Base-by-base conservation (phyloP, 2,113 vertebrate species). In the Opisthocomus hoazin region DNA sequence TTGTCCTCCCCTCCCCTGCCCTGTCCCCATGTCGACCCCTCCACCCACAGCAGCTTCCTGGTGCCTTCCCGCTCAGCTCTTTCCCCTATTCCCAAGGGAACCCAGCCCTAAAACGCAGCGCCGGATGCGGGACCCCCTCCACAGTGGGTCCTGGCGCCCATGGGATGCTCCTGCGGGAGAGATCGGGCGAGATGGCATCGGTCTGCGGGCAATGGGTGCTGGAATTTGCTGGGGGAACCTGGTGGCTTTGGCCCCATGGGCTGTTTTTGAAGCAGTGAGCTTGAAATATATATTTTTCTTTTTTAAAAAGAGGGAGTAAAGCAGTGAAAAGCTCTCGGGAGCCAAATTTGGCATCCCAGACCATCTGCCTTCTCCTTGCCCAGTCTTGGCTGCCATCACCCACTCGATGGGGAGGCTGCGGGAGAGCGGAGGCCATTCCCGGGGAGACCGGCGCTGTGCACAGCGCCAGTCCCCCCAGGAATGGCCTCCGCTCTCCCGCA, bases 121-220 rank as follows among this genome's bases (percentile, higher is more conserved):
- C 60, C 46, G 71, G 51, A 14, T 0, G 3, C 2, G 0, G 45
- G 22, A 41, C 13, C 13, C 43, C 13, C 29, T 51, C 58, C 0
- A 0, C 0, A 0, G 60, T 21, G 66, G 77, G 32, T 60, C 21
- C 21, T 5, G 39, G 11, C 1, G 1, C 56, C 43, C 61, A 1
- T 0, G 24, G 71, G 75, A 20, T 12, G 63, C 15, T 65, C 30
- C 75, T 30, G 46, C 0, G 2, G 79, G 50, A 87, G 4, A 13
- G n/a, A 14, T 36, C 12, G 10, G 39, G 15, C 5, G 66, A 48
- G 43, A 7, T 4, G 37, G 74, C 70, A 18, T 5, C 70, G 6
- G 19, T 5, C n/a, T 26, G 54, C 6, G 14, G 27, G n/a, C 0
- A 1, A 17, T 2, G 45, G 46, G 39, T 11, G 57, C 70, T 54